Percentiles rank a stretch among this genome's conserved stretches.
Evolutionary conservation across 2,888 invertebrate species (phyloP).

Genomic region (Drosophila bunnanda): DNA sequence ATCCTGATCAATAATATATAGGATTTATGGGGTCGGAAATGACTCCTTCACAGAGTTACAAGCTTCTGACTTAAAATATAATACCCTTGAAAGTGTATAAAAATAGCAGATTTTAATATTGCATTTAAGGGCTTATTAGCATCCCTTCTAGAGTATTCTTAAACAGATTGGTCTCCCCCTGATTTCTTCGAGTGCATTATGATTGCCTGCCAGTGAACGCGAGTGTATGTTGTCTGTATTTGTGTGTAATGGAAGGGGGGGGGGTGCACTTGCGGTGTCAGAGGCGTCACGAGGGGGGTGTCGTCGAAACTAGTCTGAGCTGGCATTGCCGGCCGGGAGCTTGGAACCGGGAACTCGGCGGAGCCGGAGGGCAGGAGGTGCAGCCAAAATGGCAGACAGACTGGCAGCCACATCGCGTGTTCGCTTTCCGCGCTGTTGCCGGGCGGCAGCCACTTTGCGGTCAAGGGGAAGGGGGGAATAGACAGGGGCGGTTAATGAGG

Average conservation of each 20-base stretch:
- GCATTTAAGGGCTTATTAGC: background rate
- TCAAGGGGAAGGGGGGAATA: background rate
- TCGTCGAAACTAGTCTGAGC: constrained; percentile 51
- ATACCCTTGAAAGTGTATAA: too few species aligned
- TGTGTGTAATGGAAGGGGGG: background rate
- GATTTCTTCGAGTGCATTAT: constrained; percentile 18
- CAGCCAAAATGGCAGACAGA: constrained; percentile 74
- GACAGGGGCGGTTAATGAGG: background rate
- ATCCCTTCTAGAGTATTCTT: background rate
- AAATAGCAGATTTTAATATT: too few species aligned
- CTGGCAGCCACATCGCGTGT: constrained; percentile 76
- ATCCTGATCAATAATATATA: too few species aligned
- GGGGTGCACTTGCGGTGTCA: constrained; percentile 2
- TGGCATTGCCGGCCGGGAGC: constrained; percentile 29
- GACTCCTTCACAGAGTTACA: too few species aligned
- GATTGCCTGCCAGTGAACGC: constrained; percentile 21
- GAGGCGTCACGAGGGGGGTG: constrained; percentile 27
- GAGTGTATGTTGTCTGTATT: constrained; percentile 6
- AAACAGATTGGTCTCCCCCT: background rate
- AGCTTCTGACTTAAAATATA: too few species aligned
- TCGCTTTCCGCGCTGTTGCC: constrained; percentile 73
- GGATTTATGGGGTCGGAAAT: too few species aligned
- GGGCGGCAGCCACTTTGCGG: constrained; percentile 67
- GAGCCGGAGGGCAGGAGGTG: constrained; percentile 17
- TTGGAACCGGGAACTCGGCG: constrained; percentile 20